Conservation (phyloP, 2,888 invertebrate species). For the Phalangium opilio region DNA sequence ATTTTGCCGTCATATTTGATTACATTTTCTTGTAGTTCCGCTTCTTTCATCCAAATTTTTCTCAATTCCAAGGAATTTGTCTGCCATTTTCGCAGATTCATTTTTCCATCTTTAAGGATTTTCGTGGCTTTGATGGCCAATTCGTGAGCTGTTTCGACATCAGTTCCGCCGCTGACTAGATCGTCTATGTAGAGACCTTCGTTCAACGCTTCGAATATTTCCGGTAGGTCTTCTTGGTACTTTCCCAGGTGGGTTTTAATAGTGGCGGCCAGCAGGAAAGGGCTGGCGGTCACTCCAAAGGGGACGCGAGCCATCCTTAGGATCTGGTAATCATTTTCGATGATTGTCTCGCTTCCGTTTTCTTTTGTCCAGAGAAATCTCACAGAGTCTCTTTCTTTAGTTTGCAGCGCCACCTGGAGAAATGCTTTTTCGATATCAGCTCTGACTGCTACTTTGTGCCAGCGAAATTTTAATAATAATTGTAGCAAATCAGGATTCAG, state of each 20-base stretch:
- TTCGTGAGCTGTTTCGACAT: not conserved
- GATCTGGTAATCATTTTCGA: no score
- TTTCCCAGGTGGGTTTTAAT: conserved; percentile 3
- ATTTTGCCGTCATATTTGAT: no score
- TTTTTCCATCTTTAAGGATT: not conserved
- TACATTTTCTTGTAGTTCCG: no score
- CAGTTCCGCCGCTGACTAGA: not conserved
- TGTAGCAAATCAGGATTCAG: no score
- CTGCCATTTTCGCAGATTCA: conserved; percentile 2
- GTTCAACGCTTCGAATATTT: not conserved
- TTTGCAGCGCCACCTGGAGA: no score
- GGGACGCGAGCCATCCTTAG: no score
- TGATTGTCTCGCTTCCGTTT: no score
- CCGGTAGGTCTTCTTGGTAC: not conserved
- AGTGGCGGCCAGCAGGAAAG: conserved; percentile 1
- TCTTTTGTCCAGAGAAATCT: no score
- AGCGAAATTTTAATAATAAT: no score
- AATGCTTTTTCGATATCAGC: no score
- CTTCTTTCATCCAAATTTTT: not conserved
- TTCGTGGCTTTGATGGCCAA: not conserved
- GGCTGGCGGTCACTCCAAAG: conserved; percentile 2
- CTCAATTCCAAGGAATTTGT: not conserved
- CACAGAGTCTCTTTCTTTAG: no score
- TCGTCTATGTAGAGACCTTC: conserved; percentile 3
- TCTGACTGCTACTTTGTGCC: no score